Evolutionary conservation across 2,888 invertebrate genomes (phyloP).

Genomic region (Dinocampus coccinellae): DNA sequence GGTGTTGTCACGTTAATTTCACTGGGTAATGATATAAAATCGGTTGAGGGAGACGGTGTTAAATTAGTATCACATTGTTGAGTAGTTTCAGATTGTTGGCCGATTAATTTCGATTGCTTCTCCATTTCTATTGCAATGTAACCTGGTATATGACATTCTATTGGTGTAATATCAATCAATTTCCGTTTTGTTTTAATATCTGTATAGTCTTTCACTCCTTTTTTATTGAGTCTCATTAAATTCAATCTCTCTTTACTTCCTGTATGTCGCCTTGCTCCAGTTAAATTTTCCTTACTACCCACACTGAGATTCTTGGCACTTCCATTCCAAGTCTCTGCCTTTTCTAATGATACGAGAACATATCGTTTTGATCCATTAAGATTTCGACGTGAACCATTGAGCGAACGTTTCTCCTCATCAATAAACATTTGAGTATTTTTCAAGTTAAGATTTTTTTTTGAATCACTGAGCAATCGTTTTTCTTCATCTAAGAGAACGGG

Average conservation of each 20-base stretch:
- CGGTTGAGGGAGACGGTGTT: conserved; percentile 11
- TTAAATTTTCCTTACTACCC: conserved; percentile 47
- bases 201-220: conserved; percentile 71
- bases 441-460: conserved; percentile 44
- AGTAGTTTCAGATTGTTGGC: conserved; percentile 24
- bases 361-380: conserved; percentile 51
- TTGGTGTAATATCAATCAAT: conserved; percentile 15
- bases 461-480: conserved; percentile 51
- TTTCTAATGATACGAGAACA: conserved; percentile 51
- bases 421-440: conserved; percentile 20
- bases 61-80: conserved; percentile 4
- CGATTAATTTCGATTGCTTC: conserved; percentile 28
- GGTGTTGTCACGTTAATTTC: conserved; percentile 31
- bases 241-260: conserved; percentile 65
- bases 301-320: conserved; percentile 43
- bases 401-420: conserved; percentile 40
- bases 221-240: conserved; percentile 71
- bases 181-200: conserved; percentile 54
- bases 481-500: conserved; percentile 49
- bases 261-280: conserved; percentile 47
- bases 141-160: background rate
- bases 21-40: conserved; percentile 31
- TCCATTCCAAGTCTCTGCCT: conserved; percentile 43
- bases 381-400: conserved; percentile 44
- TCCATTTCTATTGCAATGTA: conserved; percentile 46